A percentile compares a stretch with the other conserved stretches of the same genome.
These are phyloP conservation scores for Lysiphlebus fabarum DNA, from an alignment of 1,140 invertebrate genomes.

Conservation along the genomic window DNA sequence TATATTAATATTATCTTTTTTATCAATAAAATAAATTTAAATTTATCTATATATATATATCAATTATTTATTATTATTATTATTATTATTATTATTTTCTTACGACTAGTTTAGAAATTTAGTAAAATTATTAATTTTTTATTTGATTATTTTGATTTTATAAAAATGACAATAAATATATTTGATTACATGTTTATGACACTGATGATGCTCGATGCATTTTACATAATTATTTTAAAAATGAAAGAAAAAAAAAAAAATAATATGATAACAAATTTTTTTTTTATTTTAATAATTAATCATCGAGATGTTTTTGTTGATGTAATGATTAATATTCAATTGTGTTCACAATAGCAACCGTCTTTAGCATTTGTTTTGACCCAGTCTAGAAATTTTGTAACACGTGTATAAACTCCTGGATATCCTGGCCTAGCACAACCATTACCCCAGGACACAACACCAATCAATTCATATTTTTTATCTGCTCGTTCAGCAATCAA, in stretches of 20 bases:
- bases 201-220: not conserved
- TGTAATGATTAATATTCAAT: not conserved
- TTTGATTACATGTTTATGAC: not conserved
- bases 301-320: slow-evolving; percentile 14
- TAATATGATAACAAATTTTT: not conserved
- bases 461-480: slow-evolving; percentile 75
- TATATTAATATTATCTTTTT: too few relatives aligned
- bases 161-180: slow-evolving; percentile 2
- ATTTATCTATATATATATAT: too few relatives aligned
- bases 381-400: slow-evolving; percentile 68
- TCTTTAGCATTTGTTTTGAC: slow-evolving; percentile 61
- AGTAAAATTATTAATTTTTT: not conserved
- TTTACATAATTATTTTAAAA: not conserved
- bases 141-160: slow-evolving; percentile 4
- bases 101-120: too few relatives aligned
- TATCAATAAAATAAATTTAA: too few relatives aligned
- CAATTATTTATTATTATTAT: too few relatives aligned
- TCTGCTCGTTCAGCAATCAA: slow-evolving; percentile 69
- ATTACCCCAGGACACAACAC: slow-evolving; percentile 55
- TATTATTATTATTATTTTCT: too few relatives aligned
- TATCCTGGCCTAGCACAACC: slow-evolving; percentile 58
- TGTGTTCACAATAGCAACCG: slow-evolving; percentile 58
- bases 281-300: not conserved
- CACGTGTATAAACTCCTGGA: slow-evolving; percentile 71
- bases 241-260: too few relatives aligned